Evolutionary conservation across 2,113 vertebrate genomes (phyloP).

Genomic region (Chelonoidis abingdonii): DNA sequence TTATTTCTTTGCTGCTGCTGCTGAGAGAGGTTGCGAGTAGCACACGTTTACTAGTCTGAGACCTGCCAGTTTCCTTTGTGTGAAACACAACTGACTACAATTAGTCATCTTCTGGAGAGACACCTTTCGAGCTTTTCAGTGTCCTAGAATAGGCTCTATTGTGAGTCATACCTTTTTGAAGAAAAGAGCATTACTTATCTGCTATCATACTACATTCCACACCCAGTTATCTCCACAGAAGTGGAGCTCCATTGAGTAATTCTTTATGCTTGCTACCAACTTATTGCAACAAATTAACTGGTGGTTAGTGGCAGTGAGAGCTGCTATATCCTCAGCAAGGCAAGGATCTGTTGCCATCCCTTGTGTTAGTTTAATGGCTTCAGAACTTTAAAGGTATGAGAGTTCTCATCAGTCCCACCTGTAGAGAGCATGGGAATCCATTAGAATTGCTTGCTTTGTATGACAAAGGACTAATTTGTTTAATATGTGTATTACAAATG

Average conservation of each 20-base stretch:
- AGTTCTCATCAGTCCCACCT: constrained; percentile 30
- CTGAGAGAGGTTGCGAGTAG: neutral
- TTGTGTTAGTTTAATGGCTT: neutral
- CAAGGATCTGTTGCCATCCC: neutral
- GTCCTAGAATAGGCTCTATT: neutral
- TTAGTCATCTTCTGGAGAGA: neutral
- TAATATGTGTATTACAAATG: neutral
- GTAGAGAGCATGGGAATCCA: neutral
- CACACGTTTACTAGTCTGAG: constrained; percentile 31
- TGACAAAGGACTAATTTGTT: constrained; percentile 50
- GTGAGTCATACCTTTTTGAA: neutral
- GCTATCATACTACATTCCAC: neutral
- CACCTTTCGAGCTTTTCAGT: neutral
- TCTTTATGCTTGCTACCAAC: accelerated
- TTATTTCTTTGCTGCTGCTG: neutral
- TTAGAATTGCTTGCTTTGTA: neutral
- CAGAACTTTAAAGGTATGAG: constrained; percentile 11
- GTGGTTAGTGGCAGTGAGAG: neutral
- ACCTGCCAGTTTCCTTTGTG: accelerated
- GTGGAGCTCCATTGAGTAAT: accelerated
- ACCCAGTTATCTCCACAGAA: neutral
- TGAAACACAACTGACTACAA: neutral
- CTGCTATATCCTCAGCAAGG: accelerated
- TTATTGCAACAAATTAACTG: neutral
- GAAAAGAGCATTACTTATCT: neutral